Base-by-base conservation (phyloP, 2,113 vertebrate species). In the Kryptolebias marmoratus region DNA sequence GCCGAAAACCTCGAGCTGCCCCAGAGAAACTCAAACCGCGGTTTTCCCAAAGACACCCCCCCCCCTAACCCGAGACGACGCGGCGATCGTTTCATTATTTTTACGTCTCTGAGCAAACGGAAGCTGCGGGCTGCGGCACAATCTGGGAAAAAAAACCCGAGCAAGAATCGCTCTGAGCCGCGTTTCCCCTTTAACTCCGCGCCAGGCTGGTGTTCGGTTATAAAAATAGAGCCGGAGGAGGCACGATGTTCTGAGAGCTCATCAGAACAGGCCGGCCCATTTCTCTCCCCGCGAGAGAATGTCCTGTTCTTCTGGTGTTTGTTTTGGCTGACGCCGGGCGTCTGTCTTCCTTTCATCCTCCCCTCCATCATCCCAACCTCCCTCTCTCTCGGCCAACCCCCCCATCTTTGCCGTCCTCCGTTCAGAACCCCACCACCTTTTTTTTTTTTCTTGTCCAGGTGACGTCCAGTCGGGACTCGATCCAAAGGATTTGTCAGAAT, bases 301-400 rank as follows among this genome's bases (percentile, higher is more conserved):
- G 93, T 93, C 87, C 71, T 89, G 92, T 94, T 93, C 79, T 81
- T 58, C 81, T 65, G 80, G 75, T 93, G 90, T 90, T 93, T 91
- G 84, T 88, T 92, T 91, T 91, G 89, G 89, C 82, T 81, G 68
- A 83, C 79, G 86, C 81, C 80, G 80, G 84, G 79, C 69, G 49
- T 83, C 84, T 83, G 80, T 90, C 77, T 87, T 88, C 79, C 65
- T 56, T 85, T 81, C 58, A 82, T 86, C 71, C 60, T 50, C 73
- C 81, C 10, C 53, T 82, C 76, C 74, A 75, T 76, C 32, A 39
- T 68, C 68, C 64, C 39, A 71, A 39, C 77, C 31, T 13, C 47
- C 49, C 75, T 82, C 82, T 85, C 22, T n/a, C n/a, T n/a, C n/a
- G n/a, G n/a, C n/a, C n/a, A n/a, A n/a, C n/a, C n/a, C n/a, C n/a